Conservation (phyloP, 1,140 invertebrate species). For the Trachymyrmex septentrionalis region DNA sequence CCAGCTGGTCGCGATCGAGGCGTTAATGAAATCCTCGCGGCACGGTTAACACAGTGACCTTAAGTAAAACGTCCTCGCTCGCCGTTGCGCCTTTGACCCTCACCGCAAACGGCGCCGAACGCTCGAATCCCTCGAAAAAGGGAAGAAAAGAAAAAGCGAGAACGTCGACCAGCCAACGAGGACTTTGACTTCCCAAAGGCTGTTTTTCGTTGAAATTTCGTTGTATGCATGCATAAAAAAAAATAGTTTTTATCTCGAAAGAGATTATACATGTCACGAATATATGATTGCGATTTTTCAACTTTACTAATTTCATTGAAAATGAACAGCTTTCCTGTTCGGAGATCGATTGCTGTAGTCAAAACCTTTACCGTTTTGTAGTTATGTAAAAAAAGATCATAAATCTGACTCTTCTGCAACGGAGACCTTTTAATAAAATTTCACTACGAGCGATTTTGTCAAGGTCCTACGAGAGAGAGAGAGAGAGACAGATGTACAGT, state of each 20-base stretch:
- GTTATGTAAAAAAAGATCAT: too few species aligned
- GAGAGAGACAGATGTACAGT: too few species aligned
- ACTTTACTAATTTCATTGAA: too few species aligned
- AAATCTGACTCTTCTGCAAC: too few species aligned
- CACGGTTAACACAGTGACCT: constrained; percentile 58
- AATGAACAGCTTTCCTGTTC: too few species aligned
- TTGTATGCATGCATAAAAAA: neutral
- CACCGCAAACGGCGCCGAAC: constrained; percentile 2
- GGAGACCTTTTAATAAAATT: too few species aligned
- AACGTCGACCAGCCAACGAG: neutral
- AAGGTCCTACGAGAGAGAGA: too few species aligned
- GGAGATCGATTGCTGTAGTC: too few species aligned
- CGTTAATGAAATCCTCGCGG: constrained; percentile 58
- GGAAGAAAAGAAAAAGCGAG: neutral
- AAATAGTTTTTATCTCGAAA: neutral
- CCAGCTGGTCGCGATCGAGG: constrained; percentile 16
- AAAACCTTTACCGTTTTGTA: too few species aligned
- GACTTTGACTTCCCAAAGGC: neutral
- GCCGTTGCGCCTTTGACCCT: constrained; percentile 48
- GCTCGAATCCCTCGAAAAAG: constrained; percentile 27
- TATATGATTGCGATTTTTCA: too few species aligned
- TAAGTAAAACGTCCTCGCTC: constrained; percentile 51
- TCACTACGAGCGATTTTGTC: too few species aligned
- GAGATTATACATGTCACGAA: neutral
- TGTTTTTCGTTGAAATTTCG: constrained; percentile 14